A percentile compares a stretch with the other conserved stretches of the same genome.
Conservation (phyloP, 1,140 invertebrate species). For the Euwallacea fornicatus region DNA sequence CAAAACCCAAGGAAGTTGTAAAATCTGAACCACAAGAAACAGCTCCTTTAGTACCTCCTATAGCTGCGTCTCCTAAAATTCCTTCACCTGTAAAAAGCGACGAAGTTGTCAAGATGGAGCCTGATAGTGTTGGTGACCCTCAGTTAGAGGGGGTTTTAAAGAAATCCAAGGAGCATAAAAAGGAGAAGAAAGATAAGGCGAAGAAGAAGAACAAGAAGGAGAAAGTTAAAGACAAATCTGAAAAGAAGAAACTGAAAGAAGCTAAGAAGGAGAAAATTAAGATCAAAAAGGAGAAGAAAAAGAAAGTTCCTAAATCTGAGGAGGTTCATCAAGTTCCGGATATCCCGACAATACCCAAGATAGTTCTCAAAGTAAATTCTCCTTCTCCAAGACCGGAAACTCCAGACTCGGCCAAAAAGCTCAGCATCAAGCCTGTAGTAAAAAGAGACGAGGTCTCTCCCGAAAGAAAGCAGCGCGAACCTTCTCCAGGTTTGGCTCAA, state of each 20-base stretch:
- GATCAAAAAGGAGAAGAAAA: constrained; percentile 62
- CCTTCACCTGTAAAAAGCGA: constrained; percentile 30
- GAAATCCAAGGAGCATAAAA: constrained; percentile 66
- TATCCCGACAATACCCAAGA: constrained; percentile 66
- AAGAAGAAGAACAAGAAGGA: constrained; percentile 64
- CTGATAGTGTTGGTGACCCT: not conserved
- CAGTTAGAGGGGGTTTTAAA: constrained; percentile 39
- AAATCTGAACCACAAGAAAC: constrained; percentile 39
- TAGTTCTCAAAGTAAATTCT: constrained; percentile 76
- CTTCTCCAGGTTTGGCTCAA: constrained; percentile 72
- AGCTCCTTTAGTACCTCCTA: constrained; percentile 35
- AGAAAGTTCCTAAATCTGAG: constrained; percentile 57
- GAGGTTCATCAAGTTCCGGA: constrained; percentile 19
- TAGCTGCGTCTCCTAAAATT: not conserved
- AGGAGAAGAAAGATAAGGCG: constrained; percentile 74
- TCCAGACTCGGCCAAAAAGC: constrained; percentile 55
- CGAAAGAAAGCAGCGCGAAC: constrained; percentile 58
- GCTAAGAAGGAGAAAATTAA: constrained; percentile 65
- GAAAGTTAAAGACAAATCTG: constrained; percentile 60
- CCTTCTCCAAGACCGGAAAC: constrained; percentile 66
- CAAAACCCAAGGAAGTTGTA: constrained; percentile 35
- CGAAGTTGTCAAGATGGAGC: constrained; percentile 25
- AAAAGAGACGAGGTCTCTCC: constrained; percentile 58
- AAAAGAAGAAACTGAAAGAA: constrained; percentile 59
- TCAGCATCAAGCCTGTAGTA: constrained; percentile 71